Percentiles rank a stretch among this genome's conserved stretches.
phyloP scores from a whole-genome alignment of 2,113 vertebrate genomes.

The Tachuris rubrigastra region DNA sequence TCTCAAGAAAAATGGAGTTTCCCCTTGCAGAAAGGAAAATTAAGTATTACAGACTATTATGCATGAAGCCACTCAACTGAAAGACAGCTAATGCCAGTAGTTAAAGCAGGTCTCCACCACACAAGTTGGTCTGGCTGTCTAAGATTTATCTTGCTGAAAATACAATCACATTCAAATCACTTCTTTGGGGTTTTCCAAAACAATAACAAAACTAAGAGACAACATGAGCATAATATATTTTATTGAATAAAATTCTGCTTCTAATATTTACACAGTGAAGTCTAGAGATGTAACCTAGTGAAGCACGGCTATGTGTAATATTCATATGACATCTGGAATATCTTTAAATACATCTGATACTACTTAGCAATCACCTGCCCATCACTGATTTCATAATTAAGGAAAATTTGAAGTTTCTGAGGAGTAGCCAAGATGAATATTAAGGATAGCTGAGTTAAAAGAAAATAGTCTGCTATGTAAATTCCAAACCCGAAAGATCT shows the following conservation, averaged over 20 bases:
- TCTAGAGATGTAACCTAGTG: neutral
- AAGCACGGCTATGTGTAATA: neutral
- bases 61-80: neutral
- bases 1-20: neutral
- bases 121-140: neutral
- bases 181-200: neutral
- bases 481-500: constrained; percentile 27
- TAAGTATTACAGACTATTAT: neutral
- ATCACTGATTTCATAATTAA: constrained; percentile 40
- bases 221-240: constrained; percentile 14
- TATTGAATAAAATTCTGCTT: constrained; percentile 62
- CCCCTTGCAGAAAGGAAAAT: neutral
- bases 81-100: neutral
- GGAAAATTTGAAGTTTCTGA: constrained; percentile 29
- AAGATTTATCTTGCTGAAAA: neutral
- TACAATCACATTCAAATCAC: neutral
- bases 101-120: neutral
- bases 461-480: constrained; percentile 16
- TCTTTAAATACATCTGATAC: constrained; percentile 35
- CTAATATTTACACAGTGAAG: constrained; percentile 56
- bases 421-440: constrained; percentile 28
- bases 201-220: neutral
- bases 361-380: constrained; percentile 42
- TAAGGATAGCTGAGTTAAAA: constrained; percentile 40
- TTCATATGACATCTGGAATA: neutral